Percentiles rank a stretch among this genome's conserved stretches.
These are phyloP conservation scores for Agrotis segetum DNA, from an alignment of 2,888 invertebrate genomes.

Conservation along the genomic window DNA sequence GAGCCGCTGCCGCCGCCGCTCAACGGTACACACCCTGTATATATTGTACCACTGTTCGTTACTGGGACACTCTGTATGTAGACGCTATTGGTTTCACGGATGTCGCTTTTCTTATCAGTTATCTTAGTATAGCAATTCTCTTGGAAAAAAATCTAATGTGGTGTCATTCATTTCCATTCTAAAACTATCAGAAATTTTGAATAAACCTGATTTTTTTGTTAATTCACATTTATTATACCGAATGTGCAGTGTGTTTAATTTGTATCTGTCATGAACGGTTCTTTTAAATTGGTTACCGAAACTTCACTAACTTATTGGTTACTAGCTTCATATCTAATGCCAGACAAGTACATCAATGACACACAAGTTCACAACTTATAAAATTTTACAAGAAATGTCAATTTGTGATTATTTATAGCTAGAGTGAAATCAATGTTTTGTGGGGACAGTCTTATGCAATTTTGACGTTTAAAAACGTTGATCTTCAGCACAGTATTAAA, in stretches of 20 bases:
- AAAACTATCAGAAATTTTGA: not conserved
- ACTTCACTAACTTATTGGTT: not conserved
- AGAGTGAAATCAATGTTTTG: not conserved
- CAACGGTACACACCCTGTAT: slow-evolving; percentile 75
- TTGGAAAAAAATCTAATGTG: not conserved
- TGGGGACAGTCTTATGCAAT: not conserved
- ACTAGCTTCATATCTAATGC: not conserved
- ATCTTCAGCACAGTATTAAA: not conserved
- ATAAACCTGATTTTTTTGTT: no score
- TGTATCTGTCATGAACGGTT: not conserved
- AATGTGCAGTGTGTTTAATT: no score
- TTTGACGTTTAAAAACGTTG: not conserved
- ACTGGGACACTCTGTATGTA: slow-evolving; percentile 29
- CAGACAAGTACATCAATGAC: not conserved
- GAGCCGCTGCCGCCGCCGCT: slow-evolving; percentile 80
- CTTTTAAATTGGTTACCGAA: not conserved
- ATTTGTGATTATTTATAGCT: not conserved
- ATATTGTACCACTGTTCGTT: slow-evolving; percentile 28
- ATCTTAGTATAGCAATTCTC: slow-evolving; percentile 8
- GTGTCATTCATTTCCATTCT: not conserved
- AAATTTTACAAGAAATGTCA: not conserved
- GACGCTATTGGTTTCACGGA: slow-evolving; percentile 22
- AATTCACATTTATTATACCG: not conserved
- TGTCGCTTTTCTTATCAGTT: slow-evolving; percentile 27
- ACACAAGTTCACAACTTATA: not conserved